A percentile compares a stretch with the other conserved stretches of the same genome.
phyloP scores from a whole-genome alignment of 1,140 invertebrate species.

The Bicyclus anynana region DNA sequence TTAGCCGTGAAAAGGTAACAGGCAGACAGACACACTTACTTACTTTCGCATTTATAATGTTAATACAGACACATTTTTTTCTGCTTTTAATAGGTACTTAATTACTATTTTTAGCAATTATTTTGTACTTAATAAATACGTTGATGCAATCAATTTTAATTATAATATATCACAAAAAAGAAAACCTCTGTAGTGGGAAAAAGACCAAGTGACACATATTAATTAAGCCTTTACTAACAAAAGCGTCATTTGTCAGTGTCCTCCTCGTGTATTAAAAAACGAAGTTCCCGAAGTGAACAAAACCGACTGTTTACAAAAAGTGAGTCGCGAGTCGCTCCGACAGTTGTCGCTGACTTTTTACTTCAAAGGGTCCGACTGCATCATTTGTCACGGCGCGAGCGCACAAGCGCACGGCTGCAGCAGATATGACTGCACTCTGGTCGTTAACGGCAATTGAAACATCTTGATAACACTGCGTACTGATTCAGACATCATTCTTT shows the following conservation, averaged over 20 bases:
- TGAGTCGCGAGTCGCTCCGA: neutral
- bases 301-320: slow-evolving; percentile 16
- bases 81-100: no score
- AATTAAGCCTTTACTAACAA: slow-evolving; percentile 27
- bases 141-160: no score
- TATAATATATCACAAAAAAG: neutral
- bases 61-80: no score
- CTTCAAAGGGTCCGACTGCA: slow-evolving; percentile 4
- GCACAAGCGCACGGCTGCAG: neutral
- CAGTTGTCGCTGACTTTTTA: slow-evolving; percentile 13
- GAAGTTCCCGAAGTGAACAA: slow-evolving; percentile 19
- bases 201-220: slow-evolving; percentile 15
- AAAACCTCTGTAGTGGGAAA: slow-evolving; percentile 4
- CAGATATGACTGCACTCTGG: neutral
- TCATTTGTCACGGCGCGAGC: slow-evolving; percentile 2
- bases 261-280: slow-evolving; percentile 20
- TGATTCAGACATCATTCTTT: no score
- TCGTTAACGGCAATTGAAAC: neutral
- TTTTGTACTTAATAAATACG: no score
- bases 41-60: no score
- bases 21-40: no score
- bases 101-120: no score
- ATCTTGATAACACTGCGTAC: neutral
- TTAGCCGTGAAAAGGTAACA: no score
- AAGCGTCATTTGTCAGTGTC: slow-evolving; percentile 27